Base-by-base conservation (phyloP, 1,140 invertebrate genomes). In the Ceratosolen solmsi region DNA sequence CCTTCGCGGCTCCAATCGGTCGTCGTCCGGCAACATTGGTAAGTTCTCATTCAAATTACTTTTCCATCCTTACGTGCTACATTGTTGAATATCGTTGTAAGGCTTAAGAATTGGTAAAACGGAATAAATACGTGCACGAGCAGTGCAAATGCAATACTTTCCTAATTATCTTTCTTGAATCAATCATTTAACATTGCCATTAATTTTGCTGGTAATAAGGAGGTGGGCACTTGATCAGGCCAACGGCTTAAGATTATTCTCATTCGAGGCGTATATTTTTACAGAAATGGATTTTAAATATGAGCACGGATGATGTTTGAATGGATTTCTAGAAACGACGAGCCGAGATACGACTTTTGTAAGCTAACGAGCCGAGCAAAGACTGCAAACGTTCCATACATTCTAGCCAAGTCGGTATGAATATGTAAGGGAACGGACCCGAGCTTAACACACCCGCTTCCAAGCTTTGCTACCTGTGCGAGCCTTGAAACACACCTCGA, bases 1-100 rank as follows among this genome's bases (percentile, higher is more conserved):
- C 70, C 86, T 92, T 33, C 88, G 91, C 63, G 91, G 91, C 41
- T 92, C 91, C 8, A 92, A 92, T 86, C 88, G 88, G 30, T 90
- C 90, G 70, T 92, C 91, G 8, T 90, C 91, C 36, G 89, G 90
- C 30, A 92, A 92, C 84, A 92, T 92, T 71, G 92, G 92, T 92
- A 90, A 87, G 87, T 84, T 9, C 1, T 36, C 17, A 65, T 20
- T 65, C 9, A 54, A 22, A 15, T 54, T 54, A 54, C 51, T 54
- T 54, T 8, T 54, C 51, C 7, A 46, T 5, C 41, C 41, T 46
- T 46, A 13, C 41, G 7, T 5, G 13, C 5, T 46, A 5, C 7
- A 46, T 46, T 13, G 13, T 46, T 46, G 41, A 46, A 8, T 46
- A 13, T 46, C 41, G n/a, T n/a, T n/a, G n/a, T n/a, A n/a, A n/a